Evolutionary conservation across 2,113 vertebrate species (phyloP).

Genomic region (Maccullochella peelii): DNA sequence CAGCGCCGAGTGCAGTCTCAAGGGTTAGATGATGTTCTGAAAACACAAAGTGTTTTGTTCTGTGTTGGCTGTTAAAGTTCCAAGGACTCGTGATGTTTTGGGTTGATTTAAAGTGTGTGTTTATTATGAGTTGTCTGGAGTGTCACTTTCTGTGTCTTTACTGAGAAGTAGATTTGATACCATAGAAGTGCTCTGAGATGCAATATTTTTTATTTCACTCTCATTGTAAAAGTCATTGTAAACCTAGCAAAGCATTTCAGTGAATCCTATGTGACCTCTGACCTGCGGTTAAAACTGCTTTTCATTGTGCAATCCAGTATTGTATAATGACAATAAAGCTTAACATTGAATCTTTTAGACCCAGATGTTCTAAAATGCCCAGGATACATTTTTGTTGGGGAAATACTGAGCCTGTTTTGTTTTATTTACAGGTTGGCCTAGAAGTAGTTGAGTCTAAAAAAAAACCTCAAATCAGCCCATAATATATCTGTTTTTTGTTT

Average conservation of each 20-base stretch:
- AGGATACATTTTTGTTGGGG: too few species aligned
- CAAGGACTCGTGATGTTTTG: constrained; percentile 24
- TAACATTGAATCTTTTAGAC: too few species aligned
- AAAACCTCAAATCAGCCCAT: background rate
- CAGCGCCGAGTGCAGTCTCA: constrained; percentile 34
- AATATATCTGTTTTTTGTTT: background rate
- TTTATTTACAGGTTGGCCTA: background rate
- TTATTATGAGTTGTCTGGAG: background rate
- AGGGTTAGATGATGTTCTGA: constrained; percentile 41
- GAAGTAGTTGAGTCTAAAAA: background rate
- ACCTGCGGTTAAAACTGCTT: background rate
- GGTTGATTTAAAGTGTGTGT: constrained; percentile 19
- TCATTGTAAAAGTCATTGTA: background rate
- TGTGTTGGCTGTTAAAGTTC: constrained; percentile 2
- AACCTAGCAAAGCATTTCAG: background rate
- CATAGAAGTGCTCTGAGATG: background rate
- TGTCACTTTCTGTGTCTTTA: background rate
- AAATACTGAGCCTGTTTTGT: too few species aligned
- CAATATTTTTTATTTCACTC: background rate
- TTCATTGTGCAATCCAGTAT: background rate
- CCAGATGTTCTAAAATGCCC: too few species aligned
- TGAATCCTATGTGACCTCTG: background rate
- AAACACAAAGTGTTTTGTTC: constrained; percentile 36
- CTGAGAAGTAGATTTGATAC: background rate
- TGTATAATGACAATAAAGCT: background rate